Evolutionary conservation across 2,888 invertebrate genomes (phyloP).

Genomic region (Erannis defoliaria): DNA sequence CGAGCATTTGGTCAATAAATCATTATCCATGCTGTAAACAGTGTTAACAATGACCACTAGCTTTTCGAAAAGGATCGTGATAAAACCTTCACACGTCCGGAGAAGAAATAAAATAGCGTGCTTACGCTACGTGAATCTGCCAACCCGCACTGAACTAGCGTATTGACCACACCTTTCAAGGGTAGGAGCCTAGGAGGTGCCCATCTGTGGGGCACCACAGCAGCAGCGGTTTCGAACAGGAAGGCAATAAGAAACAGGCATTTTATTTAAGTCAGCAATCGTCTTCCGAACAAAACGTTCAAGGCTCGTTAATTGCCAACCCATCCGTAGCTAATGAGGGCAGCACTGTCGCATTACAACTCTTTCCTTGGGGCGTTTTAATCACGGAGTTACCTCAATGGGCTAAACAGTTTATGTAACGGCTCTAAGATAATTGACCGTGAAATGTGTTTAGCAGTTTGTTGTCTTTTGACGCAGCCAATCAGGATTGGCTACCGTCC

Average conservation of each 20-base stretch:
- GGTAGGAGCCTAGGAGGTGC: too few relatives aligned
- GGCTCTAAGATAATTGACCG: slow-evolving; percentile 1
- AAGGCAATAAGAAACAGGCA: neutral
- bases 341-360: slow-evolving; percentile 7
- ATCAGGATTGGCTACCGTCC: neutral
- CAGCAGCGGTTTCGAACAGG: too few relatives aligned
- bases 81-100: too few relatives aligned
- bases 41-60: too few relatives aligned
- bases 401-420: slow-evolving; percentile 13
- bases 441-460: slow-evolving; percentile 8
- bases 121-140: too few relatives aligned
- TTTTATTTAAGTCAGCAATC: neutral
- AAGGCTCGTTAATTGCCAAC: slow-evolving; percentile 11
- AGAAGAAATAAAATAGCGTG: too few relatives aligned
- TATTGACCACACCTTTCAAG: too few relatives aligned
- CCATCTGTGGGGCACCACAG: too few relatives aligned
- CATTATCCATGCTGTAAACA: too few relatives aligned
- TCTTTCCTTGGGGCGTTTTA: slow-evolving; percentile 4
- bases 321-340: slow-evolving; percentile 12
- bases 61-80: too few relatives aligned
- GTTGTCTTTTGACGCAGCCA: neutral
- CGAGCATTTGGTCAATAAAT: too few relatives aligned
- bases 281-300: slow-evolving; percentile 8
- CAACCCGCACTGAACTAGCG: too few relatives aligned
- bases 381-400: neutral